phyloP scores from a whole-genome alignment of 2,113 vertebrate species.

The Reinhardtius hippoglossoides region DNA sequence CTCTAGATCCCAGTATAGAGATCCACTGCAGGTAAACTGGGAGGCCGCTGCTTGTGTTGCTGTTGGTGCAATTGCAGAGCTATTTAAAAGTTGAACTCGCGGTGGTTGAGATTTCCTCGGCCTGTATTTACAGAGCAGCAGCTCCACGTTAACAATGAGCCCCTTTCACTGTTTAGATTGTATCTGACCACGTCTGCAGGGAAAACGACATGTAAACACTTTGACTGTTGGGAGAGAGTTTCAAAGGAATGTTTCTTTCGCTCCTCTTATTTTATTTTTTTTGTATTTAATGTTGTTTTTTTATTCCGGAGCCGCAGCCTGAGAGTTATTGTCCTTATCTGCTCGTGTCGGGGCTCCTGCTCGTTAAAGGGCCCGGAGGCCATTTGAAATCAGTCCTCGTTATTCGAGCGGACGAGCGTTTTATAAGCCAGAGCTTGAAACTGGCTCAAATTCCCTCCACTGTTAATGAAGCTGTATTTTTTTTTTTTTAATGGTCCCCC shows the following conservation, averaged over 20 bases:
- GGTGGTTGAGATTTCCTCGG: too few relatives aligned
- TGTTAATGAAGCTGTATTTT: conserved; percentile 75
- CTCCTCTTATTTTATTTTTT: conserved; percentile 10
- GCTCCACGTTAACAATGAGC: conserved; percentile 58
- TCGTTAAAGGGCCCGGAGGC: conserved; percentile 69
- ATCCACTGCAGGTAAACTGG: too few relatives aligned
- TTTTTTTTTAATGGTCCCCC: conserved; percentile 61
- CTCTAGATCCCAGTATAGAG: too few relatives aligned
- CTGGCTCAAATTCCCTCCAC: conserved; percentile 66
- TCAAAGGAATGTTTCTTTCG: conserved; percentile 41
- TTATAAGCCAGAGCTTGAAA: conserved; percentile 73
- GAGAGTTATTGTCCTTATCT: conserved; percentile 71
- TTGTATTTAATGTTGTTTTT: background rate
- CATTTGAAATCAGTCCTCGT: conserved; percentile 72
- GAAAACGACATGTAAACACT: conserved; percentile 76
- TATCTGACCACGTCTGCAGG: conserved; percentile 74
- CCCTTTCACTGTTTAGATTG: conserved; percentile 72
- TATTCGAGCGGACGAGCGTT: conserved; percentile 71
- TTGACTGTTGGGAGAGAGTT: conserved; percentile 64
- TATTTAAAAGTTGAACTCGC: too few relatives aligned
- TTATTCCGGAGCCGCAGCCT: conserved; percentile 18
- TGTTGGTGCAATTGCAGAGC: too few relatives aligned
- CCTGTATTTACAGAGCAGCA: too few relatives aligned
- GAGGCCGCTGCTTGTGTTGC: too few relatives aligned
- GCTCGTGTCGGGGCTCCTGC: conserved; percentile 49